Base-by-base conservation (phyloP, 2,888 invertebrate genomes). In the Apoda limacodes region DNA sequence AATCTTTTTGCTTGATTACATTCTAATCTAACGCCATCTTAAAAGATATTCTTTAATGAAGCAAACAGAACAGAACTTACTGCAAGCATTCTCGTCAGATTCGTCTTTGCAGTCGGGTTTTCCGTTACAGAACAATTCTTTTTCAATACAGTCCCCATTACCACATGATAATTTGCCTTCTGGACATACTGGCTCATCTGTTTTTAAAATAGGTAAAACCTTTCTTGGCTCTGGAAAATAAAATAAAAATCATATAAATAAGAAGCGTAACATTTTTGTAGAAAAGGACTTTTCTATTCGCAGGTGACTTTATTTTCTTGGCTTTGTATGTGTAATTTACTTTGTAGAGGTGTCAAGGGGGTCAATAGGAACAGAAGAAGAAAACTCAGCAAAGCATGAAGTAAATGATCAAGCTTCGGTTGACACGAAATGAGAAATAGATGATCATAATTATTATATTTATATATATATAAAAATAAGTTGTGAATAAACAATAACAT, bases 1-100 rank as follows among this genome's bases (percentile, higher is more conserved):
- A n/a, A n/a, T n/a, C n/a, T n/a, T n/a, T n/a, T n/a, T n/a, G n/a
- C n/a, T n/a, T n/a, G n/a, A n/a, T n/a, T n/a, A n/a, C n/a, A n/a
- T n/a, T n/a, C n/a, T n/a, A n/a, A n/a, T n/a, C n/a, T n/a, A n/a
- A n/a, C n/a, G n/a, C n/a, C n/a, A n/a, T n/a, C n/a, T n/a, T n/a
- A n/a, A n/a, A n/a, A n/a, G n/a, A n/a, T n/a, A n/a, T n/a, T n/a
- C n/a, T n/a, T n/a, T n/a, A n/a, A n/a, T n/a, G n/a, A n/a, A n/a
- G n/a, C n/a, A n/a, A n/a, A n/a, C n/a, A n/a, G n/a, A n/a, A n/a
- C n/a, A n/a, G n/a, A n/a, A 92, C 94, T 90, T 83, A 95, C 95
- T 89, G 85, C 95, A 95, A 45, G 95, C 92, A 55, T 95, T 95
- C 80, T 95, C 95, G 61, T 95, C 95, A 30, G 95, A 95, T 62